phyloP scores from a whole-genome alignment of 2,888 invertebrate genomes.

The Harpalus rubripes region DNA sequence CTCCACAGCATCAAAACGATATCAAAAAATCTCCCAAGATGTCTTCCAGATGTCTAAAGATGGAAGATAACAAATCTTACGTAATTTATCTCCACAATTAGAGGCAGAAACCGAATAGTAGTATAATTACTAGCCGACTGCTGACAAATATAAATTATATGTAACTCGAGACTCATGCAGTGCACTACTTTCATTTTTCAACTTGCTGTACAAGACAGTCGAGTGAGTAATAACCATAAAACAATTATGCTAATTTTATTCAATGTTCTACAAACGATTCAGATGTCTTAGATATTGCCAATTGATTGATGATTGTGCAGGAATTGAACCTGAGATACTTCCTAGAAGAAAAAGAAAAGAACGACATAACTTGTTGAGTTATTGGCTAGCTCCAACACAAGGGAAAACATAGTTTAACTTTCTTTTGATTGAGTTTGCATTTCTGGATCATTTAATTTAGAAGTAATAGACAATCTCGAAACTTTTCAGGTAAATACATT shows the following conservation, averaged over 20 bases:
- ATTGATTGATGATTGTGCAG: conserved; percentile 29
- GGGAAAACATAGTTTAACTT: background rate
- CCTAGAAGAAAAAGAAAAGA: background rate
- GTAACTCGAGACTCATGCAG: conserved; percentile 30
- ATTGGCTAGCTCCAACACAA: background rate
- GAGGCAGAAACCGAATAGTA: background rate
- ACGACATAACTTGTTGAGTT: background rate
- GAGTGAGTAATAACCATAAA: conserved; percentile 34
- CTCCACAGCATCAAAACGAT: background rate
- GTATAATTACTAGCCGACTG: conserved; percentile 19
- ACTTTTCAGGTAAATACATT: background rate
- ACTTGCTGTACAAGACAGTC: conserved; percentile 15
- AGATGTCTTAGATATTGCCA: conserved; percentile 31
- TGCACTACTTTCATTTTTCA: conserved; percentile 48
- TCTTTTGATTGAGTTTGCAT: background rate
- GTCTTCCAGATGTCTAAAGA: background rate
- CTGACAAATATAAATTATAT: conserved; percentile 44
- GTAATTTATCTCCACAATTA: background rate
- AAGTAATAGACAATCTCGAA: background rate
- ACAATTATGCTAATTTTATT: conserved; percentile 46
- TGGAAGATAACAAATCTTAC: background rate
- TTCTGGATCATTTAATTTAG: background rate
- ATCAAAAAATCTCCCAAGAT: background rate
- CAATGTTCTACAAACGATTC: conserved; percentile 46
- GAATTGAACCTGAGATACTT: background rate